phyloP scores from a whole-genome alignment of 2,888 invertebrate species.

The Axea sp. region DNA sequence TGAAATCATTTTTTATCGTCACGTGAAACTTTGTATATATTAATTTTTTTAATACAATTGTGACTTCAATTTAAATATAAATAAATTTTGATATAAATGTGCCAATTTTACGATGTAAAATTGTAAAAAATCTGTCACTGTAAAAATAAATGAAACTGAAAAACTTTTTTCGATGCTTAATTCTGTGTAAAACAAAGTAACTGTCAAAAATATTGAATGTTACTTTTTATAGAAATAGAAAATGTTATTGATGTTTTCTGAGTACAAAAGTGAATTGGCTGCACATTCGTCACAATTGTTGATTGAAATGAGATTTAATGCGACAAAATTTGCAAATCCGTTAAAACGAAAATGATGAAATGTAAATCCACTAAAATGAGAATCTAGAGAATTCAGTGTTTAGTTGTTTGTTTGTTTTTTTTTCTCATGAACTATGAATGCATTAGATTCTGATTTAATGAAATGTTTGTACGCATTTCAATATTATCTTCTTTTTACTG shows the following conservation, averaged over 20 bases:
- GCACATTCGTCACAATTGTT: constrained; percentile 19
- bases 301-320: constrained; percentile 30
- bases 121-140: no score
- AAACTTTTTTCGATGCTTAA: not conserved
- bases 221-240: constrained; percentile 30
- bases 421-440: no score
- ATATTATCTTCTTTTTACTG: constrained; percentile 9
- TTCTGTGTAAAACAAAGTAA: no score
- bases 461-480: no score
- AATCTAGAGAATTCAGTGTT: not conserved
- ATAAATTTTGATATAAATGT: no score
- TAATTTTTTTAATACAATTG: constrained; percentile 31
- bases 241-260: constrained; percentile 2
- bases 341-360: constrained; percentile 1
- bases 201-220: constrained; percentile 1
- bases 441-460: no score
- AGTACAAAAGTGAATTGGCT: constrained; percentile 11
- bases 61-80: constrained; percentile 8
- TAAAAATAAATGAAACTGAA: no score
- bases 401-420: no score
- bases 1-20: constrained; percentile 35
- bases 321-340: constrained; percentile 4
- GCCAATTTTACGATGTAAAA: no score
- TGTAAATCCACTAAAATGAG: not conserved
- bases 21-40: constrained; percentile 20